Conservation (phyloP, 2,797 vertebrate genomes). For the Premnoplex brunnescens region DNA sequence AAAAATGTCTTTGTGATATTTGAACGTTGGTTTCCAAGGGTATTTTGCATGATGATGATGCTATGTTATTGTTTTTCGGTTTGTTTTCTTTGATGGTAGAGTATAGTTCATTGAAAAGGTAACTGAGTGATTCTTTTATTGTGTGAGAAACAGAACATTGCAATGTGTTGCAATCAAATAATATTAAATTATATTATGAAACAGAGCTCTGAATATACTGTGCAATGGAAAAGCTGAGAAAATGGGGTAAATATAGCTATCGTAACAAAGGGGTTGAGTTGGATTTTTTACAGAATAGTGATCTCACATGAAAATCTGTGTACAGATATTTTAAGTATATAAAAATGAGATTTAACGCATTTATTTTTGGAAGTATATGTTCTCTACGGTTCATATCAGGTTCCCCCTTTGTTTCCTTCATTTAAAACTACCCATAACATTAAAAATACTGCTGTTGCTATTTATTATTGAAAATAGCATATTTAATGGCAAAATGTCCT, state of each 20-base stretch:
- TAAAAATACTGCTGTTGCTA: not conserved
- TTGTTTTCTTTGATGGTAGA: constrained; percentile 77
- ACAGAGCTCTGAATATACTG: constrained; percentile 81
- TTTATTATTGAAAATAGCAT: constrained; percentile 42
- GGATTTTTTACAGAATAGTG: constrained; percentile 71
- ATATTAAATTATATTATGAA: constrained; percentile 73
- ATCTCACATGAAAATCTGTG: constrained; percentile 72
- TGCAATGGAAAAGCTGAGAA: constrained; percentile 73
- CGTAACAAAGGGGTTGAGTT: constrained; percentile 25
- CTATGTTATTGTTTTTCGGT: constrained; percentile 71
- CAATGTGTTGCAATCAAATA: constrained; percentile 74
- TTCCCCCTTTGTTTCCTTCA: constrained; percentile 67
- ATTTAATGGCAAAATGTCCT: constrained; percentile 37
- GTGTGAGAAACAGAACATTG: constrained; percentile 77
- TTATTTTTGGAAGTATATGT: constrained; percentile 78
- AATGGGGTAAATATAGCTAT: constrained; percentile 54
- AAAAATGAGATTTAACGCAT: constrained; percentile 76
- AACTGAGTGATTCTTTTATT: constrained; percentile 76
- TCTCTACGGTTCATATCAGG: constrained; percentile 64
- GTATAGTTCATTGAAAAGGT: constrained; percentile 77
- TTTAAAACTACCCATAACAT: not conserved
- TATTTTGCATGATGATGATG: constrained; percentile 84
- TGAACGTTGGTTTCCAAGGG: constrained; percentile 77
- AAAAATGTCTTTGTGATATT: constrained; percentile 76
- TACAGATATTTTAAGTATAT: constrained; percentile 79